These are phyloP conservation scores for Myotis pilosus DNA, from an alignment of 2,797 vertebrate genomes.

Conservation along the genomic window DNA sequence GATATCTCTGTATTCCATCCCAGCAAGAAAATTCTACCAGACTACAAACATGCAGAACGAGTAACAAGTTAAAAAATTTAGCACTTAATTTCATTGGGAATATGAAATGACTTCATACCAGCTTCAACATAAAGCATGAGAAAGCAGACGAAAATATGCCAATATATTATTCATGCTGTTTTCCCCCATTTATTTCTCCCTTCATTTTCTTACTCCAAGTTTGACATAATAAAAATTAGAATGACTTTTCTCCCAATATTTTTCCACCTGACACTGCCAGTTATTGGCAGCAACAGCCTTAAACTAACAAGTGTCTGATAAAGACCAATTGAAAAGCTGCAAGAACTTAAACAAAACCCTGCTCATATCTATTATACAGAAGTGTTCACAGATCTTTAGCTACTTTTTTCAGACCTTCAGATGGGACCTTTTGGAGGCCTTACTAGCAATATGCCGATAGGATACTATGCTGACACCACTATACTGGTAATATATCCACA, in stretches of 20 bases:
- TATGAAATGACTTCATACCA: not conserved
- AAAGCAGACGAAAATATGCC: not conserved
- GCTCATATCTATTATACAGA: not conserved
- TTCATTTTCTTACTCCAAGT: not conserved
- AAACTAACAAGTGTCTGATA: not conserved
- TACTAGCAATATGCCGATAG: not conserved
- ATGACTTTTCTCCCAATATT: not conserved
- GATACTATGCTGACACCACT: fast-evolving
- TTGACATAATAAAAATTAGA: slow-evolving; percentile 19
- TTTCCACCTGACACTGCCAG: not conserved
- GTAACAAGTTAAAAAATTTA: slow-evolving; percentile 4
- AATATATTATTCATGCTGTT: not conserved
- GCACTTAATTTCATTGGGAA: not conserved
- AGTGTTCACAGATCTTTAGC: not conserved
- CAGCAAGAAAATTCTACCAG: not conserved
- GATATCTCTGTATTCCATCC: not conserved
- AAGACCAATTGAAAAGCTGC: not conserved
- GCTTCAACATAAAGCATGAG: not conserved
- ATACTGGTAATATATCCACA: not conserved
- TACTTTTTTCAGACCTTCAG: not conserved
- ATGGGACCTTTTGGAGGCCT: not conserved
- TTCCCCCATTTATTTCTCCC: slow-evolving; percentile 18
- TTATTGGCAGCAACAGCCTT: not conserved
- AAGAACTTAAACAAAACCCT: not conserved
- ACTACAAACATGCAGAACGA: not conserved